Percentiles rank a stretch among this genome's conserved stretches.
Evolutionary conservation across 37 sponge, comb jelly and placozoan species (phyloP).

Genomic region (Tethya wilhelma): DNA sequence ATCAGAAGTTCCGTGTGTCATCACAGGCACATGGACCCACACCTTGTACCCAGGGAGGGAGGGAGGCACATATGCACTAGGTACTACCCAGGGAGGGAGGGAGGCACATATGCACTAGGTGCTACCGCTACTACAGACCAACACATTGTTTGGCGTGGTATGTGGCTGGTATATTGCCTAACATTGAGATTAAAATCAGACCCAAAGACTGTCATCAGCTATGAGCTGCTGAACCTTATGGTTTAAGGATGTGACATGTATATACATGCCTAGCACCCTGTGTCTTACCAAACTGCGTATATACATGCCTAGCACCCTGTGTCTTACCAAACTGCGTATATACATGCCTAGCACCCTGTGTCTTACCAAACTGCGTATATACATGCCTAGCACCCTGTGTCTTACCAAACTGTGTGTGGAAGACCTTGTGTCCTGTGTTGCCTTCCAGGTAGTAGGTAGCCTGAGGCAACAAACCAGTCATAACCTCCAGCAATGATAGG

Average conservation of each 20-base stretch:
- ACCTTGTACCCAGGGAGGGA: too few relatives aligned
- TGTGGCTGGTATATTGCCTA: not conserved
- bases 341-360: too few relatives aligned
- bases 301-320: slow-evolving; percentile 89
- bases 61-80: not conserved
- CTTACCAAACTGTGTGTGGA: slow-evolving; percentile 90
- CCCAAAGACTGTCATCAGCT: not conserved
- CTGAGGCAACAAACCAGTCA: slow-evolving; percentile 16
- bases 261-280: not conserved
- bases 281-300: slow-evolving; percentile 85
- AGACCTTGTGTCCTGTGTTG: slow-evolving; percentile 90
- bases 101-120: not conserved
- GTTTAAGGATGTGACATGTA: not conserved
- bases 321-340: too few relatives aligned
- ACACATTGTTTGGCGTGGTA: not conserved
- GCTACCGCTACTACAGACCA: not conserved
- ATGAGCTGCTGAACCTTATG: not conserved
- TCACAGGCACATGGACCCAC: not conserved
- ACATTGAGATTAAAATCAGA: not conserved
- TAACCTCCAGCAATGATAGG: not conserved
- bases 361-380: too few relatives aligned
- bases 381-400: too few relatives aligned
- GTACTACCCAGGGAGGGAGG: not conserved
- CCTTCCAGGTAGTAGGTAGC: slow-evolving; percentile 97
- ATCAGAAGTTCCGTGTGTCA: too few relatives aligned